Conservation (phyloP, 2,113 vertebrate species). For the Catharus fuscescens region DNA sequence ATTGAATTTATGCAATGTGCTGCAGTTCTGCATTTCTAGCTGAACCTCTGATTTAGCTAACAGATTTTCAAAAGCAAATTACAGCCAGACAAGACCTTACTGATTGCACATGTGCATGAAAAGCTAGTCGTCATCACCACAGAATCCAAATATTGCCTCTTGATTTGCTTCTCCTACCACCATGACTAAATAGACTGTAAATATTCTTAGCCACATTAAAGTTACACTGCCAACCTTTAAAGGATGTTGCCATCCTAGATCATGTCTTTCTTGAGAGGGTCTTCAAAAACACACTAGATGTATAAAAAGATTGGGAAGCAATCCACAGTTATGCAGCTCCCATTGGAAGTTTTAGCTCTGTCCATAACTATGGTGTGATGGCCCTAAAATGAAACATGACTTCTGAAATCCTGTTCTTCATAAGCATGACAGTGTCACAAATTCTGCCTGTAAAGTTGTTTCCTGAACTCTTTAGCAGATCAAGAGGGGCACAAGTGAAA, state of each 20-base stretch:
- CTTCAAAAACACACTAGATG: not conserved
- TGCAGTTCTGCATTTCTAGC: not conserved
- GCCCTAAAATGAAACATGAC: not conserved
- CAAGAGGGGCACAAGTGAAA: not conserved
- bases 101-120: not conserved
- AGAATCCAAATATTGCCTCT: not conserved
- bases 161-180: not conserved
- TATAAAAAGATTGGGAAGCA: not conserved
- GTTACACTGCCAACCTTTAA: not conserved
- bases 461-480: not conserved
- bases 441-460: not conserved
- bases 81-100: not conserved
- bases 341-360: not conserved
- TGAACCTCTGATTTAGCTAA: not conserved
- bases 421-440: not conserved
- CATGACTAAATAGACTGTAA: not conserved
- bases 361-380: not conserved
- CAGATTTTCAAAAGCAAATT: not conserved
- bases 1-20: not conserved
- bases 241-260: not conserved
- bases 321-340: not conserved
- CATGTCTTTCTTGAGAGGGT: not conserved
- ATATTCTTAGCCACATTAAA: not conserved
- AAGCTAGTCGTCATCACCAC: not conserved
- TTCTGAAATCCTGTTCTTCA: not conserved